A percentile compares a stretch with the other conserved stretches of the same genome.
phyloP scores from a whole-genome alignment of 2,113 vertebrate genomes.

The Papio anubis region DNA sequence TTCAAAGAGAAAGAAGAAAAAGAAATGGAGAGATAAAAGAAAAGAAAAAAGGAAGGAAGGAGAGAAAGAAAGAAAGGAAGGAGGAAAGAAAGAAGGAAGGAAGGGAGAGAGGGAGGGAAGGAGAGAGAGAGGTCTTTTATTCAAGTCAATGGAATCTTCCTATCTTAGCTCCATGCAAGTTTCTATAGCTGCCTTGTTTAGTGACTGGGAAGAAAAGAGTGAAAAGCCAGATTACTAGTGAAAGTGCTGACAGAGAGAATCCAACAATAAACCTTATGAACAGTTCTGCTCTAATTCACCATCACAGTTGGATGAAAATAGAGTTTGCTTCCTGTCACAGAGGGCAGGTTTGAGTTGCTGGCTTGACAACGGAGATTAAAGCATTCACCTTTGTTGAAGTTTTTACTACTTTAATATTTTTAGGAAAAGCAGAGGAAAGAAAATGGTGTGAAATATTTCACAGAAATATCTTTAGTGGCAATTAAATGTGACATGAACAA shows the following conservation, averaged over 20 bases:
- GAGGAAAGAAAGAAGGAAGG: too few species aligned
- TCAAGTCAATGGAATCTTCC: neutral
- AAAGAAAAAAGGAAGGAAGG: fast-evolving
- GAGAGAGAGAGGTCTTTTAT: neutral
- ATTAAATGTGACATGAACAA: neutral
- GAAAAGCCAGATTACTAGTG: neutral
- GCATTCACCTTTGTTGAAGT: neutral
- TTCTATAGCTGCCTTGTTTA: neutral
- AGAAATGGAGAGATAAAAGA: too few species aligned
- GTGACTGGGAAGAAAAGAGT: neutral
- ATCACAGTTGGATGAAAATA: neutral
- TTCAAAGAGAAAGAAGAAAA: neutral
- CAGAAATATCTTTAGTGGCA: neutral
- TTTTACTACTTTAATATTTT: neutral
- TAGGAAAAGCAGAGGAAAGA: neutral
- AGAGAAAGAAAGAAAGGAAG: too few species aligned
- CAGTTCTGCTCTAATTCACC: neutral
- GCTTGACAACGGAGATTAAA: neutral
- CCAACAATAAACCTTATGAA: neutral
- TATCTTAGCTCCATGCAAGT: neutral
- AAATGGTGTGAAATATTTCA: neutral
- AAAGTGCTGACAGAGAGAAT: neutral
- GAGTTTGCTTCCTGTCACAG: neutral
- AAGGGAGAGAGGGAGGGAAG: neutral
- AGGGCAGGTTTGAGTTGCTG: neutral